Evolutionary conservation across 1,140 invertebrate genomes (phyloP).

Genomic region (Pseudomyrmex dendroicus): DNA sequence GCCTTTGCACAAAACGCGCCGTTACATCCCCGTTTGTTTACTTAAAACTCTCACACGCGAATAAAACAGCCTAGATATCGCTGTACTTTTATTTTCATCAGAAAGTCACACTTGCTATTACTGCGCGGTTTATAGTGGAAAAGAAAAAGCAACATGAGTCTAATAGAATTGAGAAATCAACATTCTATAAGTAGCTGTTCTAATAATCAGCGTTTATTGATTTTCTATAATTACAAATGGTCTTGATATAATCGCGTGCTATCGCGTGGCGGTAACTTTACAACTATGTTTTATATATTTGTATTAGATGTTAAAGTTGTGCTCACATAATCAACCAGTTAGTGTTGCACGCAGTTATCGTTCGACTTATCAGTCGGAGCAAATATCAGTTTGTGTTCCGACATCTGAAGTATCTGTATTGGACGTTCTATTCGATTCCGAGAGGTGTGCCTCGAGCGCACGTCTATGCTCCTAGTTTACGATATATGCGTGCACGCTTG

Average conservation of each 20-base stretch:
- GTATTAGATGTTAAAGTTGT: background rate
- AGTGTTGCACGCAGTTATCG: slow-evolving; percentile 52
- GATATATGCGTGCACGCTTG: background rate
- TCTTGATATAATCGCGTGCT: background rate
- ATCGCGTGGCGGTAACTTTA: background rate
- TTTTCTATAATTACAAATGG: background rate
- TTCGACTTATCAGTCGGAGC: slow-evolving; percentile 61
- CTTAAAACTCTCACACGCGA: background rate
- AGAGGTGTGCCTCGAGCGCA: slow-evolving; percentile 49
- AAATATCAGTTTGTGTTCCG: slow-evolving; percentile 57
- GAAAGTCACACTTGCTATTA: background rate
- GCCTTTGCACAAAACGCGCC: slow-evolving; percentile 7
- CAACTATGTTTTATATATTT: background rate
- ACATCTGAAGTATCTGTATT: slow-evolving; percentile 43
- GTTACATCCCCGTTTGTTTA: background rate
- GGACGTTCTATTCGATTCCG: slow-evolving; percentile 38
- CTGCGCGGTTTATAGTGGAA: background rate
- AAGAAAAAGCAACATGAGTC: background rate
- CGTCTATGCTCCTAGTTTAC: slow-evolving; percentile 5
- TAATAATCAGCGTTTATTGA: background rate
- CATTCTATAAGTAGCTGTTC: background rate
- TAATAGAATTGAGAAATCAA: background rate
- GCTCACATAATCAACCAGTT: slow-evolving; percentile 14
- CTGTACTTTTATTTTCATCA: background rate
- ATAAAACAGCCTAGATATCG: background rate